Conservation (phyloP, 2,797 vertebrate species). For the Aldrovandia affinis region DNA sequence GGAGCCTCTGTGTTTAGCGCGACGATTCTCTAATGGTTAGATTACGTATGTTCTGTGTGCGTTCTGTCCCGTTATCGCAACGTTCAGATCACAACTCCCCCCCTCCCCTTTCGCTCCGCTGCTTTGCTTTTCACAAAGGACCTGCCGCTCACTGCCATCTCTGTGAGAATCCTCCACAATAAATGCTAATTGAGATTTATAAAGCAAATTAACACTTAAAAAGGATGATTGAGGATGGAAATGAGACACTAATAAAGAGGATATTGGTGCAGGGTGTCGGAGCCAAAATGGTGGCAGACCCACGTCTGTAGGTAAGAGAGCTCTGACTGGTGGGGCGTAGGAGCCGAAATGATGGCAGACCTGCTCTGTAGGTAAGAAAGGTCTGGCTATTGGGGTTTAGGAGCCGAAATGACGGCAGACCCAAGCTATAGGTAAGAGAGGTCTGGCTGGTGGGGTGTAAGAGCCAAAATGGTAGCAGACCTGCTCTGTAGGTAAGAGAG, state of each 20-base stretch:
- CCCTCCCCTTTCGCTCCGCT: not conserved
- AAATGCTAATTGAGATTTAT: constrained; percentile 10
- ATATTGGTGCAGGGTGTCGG: not conserved
- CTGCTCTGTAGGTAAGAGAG: too few relatives aligned
- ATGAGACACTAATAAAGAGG: constrained; percentile 24
- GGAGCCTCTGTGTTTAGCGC: not conserved
- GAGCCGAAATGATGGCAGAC: not conserved
- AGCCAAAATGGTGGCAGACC: not conserved
- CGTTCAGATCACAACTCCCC: not conserved
- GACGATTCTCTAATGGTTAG: not conserved
- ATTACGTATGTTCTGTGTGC: not conserved
- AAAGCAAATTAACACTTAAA: not conserved
- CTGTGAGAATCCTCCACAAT: not conserved
- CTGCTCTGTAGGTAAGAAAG: too few relatives aligned
- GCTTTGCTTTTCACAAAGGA: not conserved
- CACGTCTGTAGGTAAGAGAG: not conserved
- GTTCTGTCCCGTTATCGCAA: not conserved
- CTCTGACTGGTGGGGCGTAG: not conserved
- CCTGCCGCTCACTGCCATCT: not conserved
- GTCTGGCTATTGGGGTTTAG: too few relatives aligned
- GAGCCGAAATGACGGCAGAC: not conserved
- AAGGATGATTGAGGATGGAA: constrained; percentile 9
- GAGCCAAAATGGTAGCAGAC: not conserved
- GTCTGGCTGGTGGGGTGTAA: not conserved
- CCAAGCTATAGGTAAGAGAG: not conserved